Base-by-base conservation (phyloP, 64 coral and sea anemone species). In the Cladopsammia gracilis region DNA sequence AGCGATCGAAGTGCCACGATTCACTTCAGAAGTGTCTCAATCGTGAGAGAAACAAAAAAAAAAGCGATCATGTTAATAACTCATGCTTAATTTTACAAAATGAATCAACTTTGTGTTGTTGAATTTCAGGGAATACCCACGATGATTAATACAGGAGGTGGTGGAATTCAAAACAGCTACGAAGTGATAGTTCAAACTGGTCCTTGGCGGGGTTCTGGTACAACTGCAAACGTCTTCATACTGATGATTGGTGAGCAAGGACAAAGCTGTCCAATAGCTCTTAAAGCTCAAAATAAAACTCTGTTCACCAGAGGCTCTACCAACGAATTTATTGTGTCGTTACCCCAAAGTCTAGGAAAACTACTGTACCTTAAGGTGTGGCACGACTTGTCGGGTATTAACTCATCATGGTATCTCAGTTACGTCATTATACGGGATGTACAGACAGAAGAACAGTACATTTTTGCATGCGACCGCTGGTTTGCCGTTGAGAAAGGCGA, bases 331-430 rank as follows among this genome's bases (percentile, higher is more conserved):
- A 67, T 68, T 16, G 6, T 96, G 16, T 81, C 67, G 56, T 24
- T 92, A 12, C 74, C 85, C 25, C 52, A 88, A 89, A 84, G 54
- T 7, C 48, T 96, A 11, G 94, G 90, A 15, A 56, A 83, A 48
- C 48, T 96, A 5, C 51, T 47, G 15, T 88, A 96, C 18, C 52
- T 96, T 47, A 64, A 77, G 10, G 70, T 91, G 4, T 96, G 94
- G 94, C 94, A 96, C 13, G 90, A 96, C 59, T 88, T 92, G 90
- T 87, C 56, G 5, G 94, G 94, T 25, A 86, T 52, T 12, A 77
- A 96, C 45, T 92, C 94, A 4, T 92, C 83, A 9, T 93, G 91
- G 91, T 93, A 79, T 58, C 46, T 93, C 12, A 93, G 85, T 18
- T 94, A 94, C 26, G 70, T 89, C 69, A 94, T 94, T 26, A 71